Base-by-base conservation (phyloP, 1,140 invertebrate species). In the Drosophila parvula region DNA sequence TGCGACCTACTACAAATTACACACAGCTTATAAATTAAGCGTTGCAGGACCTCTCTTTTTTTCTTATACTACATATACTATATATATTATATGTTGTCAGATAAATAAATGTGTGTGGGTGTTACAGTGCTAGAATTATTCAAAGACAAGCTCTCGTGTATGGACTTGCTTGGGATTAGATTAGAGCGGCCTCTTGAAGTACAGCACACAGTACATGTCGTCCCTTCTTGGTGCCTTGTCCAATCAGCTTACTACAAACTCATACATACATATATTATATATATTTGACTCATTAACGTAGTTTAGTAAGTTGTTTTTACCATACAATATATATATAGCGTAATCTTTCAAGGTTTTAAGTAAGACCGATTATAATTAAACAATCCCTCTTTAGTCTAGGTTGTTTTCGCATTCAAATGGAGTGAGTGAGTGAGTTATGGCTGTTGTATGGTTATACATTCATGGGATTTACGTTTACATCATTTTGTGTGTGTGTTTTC, bases 361-460 rank as follows among this genome's bases (percentile, higher is more conserved):
- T 61, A 62, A 60, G 16, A 61, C 40, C 56, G 41, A 11, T 18
- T 40, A 47, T 40, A 47, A 41, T 68, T 59, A 55, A 74, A 62
- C 70, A 73, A 74, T 74, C 58, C 60, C 50, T 62, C 59, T 47
- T 55, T 73, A 74, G 30, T 12, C 61, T 67, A 67, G 18, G 38
- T 47, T 28, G 10, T 32, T 43, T 34, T 18, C 9, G 51, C 14
- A 16, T 30, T 62, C 36, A 43, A 16, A 62, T 34, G 27, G 16
- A 59, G 18, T 67, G 47, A 43, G 50, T 50, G 43, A 38, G 43
- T 30, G 40, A 45, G 44, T 71, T 69, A 71, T 71, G 68, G 68
- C 68, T 68, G 50, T 32, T 43, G 40, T 34, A n/a, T n/a, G 27
- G 50, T 11, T 14, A 18, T 53, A 50, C 47, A 50, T 32, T 50